Evolutionary conservation across 2,888 invertebrate genomes (phyloP), one percentile per base, ranked within the genome.

Genomic region (Teinopalpus imperialis): DNA sequence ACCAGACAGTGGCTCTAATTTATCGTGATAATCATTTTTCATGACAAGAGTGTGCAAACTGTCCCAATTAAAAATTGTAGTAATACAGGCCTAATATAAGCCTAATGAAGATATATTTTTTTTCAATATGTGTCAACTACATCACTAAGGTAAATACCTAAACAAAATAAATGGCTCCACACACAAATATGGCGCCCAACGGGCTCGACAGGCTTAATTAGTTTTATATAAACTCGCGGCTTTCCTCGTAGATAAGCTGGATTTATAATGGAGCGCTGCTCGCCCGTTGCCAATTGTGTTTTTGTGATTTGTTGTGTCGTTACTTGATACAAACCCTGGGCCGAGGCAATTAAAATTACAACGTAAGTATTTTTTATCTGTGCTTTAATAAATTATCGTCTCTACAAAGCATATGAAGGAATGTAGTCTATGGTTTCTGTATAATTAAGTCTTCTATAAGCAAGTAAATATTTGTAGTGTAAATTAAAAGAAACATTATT

Each of bases 161-260:
- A 4, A 37, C 18, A 30, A 32, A 41, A 46, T 26, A 35, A 40
- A 41, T 46, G 46, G 43, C 8, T n/a, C 9, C 23, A 16, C 23
- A 32, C 16, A 23, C 20, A 31, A 49, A 32, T 12, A 30, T 43
- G 37, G 45, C 16, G 13, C 18, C 20, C 27, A 26, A 12, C 14
- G 32, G 10, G 30, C 24, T 39, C 24, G 41, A 45, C 47, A 43
- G 53, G 51, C 47, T 67, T 74, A 81, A 83, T 82, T 82, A 77
- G 54, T 49, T 54, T 59, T 56, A 54, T 66, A 59, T 70, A 69
- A 69, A 65, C 53, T 53, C 60, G 69, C 50, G 81, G 78, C 81
- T 86, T 86, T 86, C 86, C 86, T 81, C 65, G 52, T 81, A 80
- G 83, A 83, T 82, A 83, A 80, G 65, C 49, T 14, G 50, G 59